Percentiles rank a stretch among this genome's conserved stretches.
These are phyloP conservation scores for Habroteleia sp. DNA, from an alignment of 2,888 invertebrate species.

Conservation along the genomic window DNA sequence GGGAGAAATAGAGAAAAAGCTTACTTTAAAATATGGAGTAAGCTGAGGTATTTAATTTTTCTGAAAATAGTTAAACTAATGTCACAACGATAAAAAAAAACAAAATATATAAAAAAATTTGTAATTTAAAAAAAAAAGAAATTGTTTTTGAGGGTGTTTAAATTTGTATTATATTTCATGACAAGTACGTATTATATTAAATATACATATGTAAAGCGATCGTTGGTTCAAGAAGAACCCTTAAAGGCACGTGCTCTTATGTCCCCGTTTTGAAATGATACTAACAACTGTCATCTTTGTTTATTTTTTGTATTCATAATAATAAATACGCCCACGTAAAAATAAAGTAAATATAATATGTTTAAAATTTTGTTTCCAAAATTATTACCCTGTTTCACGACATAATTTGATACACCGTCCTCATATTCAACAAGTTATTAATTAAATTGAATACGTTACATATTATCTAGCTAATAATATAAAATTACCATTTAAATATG, in stretches of 20 bases:
- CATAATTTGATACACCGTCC: too few relatives aligned
- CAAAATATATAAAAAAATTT: too few relatives aligned
- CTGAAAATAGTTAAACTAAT: too few relatives aligned
- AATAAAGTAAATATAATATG: constrained; percentile 2
- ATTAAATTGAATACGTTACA: too few relatives aligned
- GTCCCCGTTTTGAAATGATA: constrained; percentile 23
- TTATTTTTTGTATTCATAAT: constrained; percentile 45
- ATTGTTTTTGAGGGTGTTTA: constrained; percentile 7
- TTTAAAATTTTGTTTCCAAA: not conserved
- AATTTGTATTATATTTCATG: constrained; percentile 16
- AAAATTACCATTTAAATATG: too few relatives aligned
- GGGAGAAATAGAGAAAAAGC: too few relatives aligned
- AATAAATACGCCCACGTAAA: constrained; percentile 4
- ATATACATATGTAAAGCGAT: constrained; percentile 31
- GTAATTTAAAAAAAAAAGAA: too few relatives aligned
- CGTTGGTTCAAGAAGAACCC: constrained; percentile 26
- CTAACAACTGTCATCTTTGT: constrained; percentile 53
- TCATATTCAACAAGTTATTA: too few relatives aligned
- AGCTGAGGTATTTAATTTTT: too few relatives aligned
- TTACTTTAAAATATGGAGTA: too few relatives aligned
- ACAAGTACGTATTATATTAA: constrained; percentile 29
- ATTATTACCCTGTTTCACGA: not conserved
- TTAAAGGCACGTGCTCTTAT: constrained; percentile 29
- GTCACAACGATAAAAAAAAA: too few relatives aligned
- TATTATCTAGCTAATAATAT: too few relatives aligned